Base-by-base conservation (phyloP, 1,140 invertebrate genomes). In the Holotrichia oblita region DNA sequence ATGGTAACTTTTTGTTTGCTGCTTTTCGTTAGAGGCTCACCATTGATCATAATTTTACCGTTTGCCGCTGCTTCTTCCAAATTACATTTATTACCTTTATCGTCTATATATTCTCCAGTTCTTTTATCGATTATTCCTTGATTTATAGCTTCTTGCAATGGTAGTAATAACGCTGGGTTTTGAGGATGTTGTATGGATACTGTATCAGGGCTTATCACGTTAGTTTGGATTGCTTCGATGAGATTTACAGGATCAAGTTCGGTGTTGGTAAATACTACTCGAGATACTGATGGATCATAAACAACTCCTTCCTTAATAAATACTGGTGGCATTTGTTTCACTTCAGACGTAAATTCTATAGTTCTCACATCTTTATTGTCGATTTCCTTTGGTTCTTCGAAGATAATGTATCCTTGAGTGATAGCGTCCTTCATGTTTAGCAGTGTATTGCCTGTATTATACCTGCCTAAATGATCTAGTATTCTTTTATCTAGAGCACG, bases 391-490 rank as follows among this genome's bases (percentile, higher is more conserved):
- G 85, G 87, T 8, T 88, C 85, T 80, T 92, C 89, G n/a, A 93
- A 84, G 48, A 92, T 87, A 22, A 97, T 89, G 76, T 92, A 91
- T 55, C 90, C 89, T 82, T 90, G 89, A 48, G 90, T 88, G 73
- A 98, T 93, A 8, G 96, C 95, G 85, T 95, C 92, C 85, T 93
- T 92, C 89, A 98, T 92, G 6, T 92, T 93, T 17, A 93, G 88
- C 85, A 86, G 87, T 82, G 90, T 90, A 24, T 87, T 86, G 40
- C 87, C 87, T 78, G 89, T 83, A 72, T 87, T 90, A 85, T 95
- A 95, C 85, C 93, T 91, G 6, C 96, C 95, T 40, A 91, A 94
- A 22, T 89, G 87, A 86, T 97, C 93, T 77, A 97, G 84, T 44
- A 97, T 89, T 80, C 92, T 91, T 84, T 93, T 93, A 76, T 95